Percentiles rank a stretch among this genome's conserved stretches.
Conservation (phyloP, 2,888 invertebrate genomes). For the Junonia oenone region DNA sequence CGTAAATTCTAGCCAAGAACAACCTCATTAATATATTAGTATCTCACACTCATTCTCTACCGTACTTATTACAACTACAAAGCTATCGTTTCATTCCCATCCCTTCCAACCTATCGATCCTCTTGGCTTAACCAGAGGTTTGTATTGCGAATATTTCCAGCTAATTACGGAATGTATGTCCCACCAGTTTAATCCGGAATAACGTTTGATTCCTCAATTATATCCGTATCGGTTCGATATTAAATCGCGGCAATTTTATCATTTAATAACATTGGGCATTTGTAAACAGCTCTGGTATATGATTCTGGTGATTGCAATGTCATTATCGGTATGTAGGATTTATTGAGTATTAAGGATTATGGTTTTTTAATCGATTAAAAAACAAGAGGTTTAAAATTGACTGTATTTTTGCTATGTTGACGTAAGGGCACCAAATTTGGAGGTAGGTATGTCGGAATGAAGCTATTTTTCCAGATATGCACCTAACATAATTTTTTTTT, state of each 20-base stretch:
- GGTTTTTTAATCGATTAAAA: too few species aligned
- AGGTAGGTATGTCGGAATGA: too few species aligned
- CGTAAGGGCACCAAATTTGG: too few species aligned
- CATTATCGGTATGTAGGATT: not conserved
- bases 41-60: not conserved
- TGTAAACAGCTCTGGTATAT: not conserved
- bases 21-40: too few species aligned
- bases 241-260: slow-evolving; percentile 7
- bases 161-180: slow-evolving; percentile 20
- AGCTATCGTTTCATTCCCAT: too few species aligned
- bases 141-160: slow-evolving; percentile 17
- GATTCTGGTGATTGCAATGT: not conserved
- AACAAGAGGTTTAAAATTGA: not conserved
- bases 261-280: slow-evolving; percentile 3
- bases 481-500: too few species aligned
- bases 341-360: too few species aligned
- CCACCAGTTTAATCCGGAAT: slow-evolving; percentile 7
- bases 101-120: slow-evolving; percentile 1
- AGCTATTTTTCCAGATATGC: too few species aligned
- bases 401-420: too few species aligned
- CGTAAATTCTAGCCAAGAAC: too few species aligned
- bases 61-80: not conserved
- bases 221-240: slow-evolving; percentile 2
- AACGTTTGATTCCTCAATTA: slow-evolving; percentile 10
- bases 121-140: slow-evolving; percentile 5